Evolutionary conservation across 35 echinoderm and acorn worm species (phyloP).

Genomic region (Eucidaris tribuloides): DNA sequence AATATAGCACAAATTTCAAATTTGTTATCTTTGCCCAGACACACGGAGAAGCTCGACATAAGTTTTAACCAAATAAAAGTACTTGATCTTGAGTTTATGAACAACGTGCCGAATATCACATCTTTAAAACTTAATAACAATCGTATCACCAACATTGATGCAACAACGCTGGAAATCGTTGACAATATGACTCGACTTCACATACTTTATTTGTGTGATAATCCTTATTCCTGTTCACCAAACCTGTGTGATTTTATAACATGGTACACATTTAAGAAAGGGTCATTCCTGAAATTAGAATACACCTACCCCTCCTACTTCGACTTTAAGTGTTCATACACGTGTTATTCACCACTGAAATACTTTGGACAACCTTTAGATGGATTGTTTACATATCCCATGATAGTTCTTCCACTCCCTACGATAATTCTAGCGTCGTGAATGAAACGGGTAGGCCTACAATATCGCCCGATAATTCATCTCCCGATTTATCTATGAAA

Average conservation of each 20-base stretch:
- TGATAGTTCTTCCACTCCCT: not conserved
- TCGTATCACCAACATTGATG: not conserved
- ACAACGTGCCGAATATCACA: not conserved
- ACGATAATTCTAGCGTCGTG: not conserved
- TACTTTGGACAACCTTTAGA: too few relatives aligned
- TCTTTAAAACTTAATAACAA: not conserved
- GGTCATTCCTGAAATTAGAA: too few relatives aligned
- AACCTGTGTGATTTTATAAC: not conserved
- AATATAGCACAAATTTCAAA: not conserved
- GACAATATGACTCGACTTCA: not conserved
- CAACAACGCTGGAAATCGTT: not conserved
- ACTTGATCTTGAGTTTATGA: not conserved
- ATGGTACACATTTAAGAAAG: too few relatives aligned
- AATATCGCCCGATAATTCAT: too few relatives aligned
- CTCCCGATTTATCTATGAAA: not conserved
- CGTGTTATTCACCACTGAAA: too few relatives aligned
- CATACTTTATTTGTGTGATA: not conserved
- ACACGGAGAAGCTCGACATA: not conserved
- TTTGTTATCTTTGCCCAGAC: not conserved
- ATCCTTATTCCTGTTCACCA: not conserved
- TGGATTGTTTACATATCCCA: not conserved
- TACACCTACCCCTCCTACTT: not conserved
- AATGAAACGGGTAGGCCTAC: too few relatives aligned
- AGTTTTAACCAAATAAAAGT: constrained; percentile 8
- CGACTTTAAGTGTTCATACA: not conserved